Evolutionary conservation across 2,888 invertebrate genomes (phyloP).

Genomic region (Isoperla grammatica): DNA sequence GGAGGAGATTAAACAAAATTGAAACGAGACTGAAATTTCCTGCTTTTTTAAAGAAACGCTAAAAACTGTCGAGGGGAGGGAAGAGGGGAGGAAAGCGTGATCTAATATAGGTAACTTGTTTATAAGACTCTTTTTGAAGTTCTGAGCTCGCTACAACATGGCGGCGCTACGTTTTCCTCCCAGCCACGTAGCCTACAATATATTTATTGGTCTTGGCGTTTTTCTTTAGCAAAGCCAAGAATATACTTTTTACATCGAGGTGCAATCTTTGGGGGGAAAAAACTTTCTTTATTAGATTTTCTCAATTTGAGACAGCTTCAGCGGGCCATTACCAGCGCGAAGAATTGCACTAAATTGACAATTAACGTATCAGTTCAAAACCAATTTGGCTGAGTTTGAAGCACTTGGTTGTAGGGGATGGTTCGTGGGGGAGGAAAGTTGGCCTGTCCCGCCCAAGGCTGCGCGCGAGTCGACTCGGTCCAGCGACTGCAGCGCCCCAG

Average conservation of each 20-base stretch:
- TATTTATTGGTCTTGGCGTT: slow-evolving; percentile 27
- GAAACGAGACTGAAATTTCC: slow-evolving; percentile 33
- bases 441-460: not conserved
- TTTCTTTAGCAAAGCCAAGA: slow-evolving; percentile 19
- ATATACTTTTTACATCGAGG: slow-evolving; percentile 6
- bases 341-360: slow-evolving; percentile 37
- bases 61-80: slow-evolving; percentile 6
- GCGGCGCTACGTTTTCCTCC: not conserved
- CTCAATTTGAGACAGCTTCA: slow-evolving; percentile 33
- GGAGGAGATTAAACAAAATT: slow-evolving; percentile 32
- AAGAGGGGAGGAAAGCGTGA: slow-evolving; percentile 16
- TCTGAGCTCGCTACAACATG: slow-evolving; percentile 8
- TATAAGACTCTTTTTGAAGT: slow-evolving; percentile 31
- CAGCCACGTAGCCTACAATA: slow-evolving; percentile 5
- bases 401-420: slow-evolving; percentile 22
- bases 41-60: slow-evolving; percentile 20
- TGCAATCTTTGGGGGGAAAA: slow-evolving; percentile 25
- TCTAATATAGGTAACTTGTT: slow-evolving; percentile 32
- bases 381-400: slow-evolving; percentile 34
- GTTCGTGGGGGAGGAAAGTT: not conserved
- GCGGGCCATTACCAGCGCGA: slow-evolving; percentile 19
- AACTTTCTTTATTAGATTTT: slow-evolving; percentile 33
- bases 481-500: too few relatives aligned
- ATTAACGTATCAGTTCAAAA: slow-evolving; percentile 37
- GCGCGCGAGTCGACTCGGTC: too few relatives aligned